These are phyloP conservation scores for Cephus pulcher DNA, from an alignment of 2,888 invertebrate genomes.

Conservation along the genomic window DNA sequence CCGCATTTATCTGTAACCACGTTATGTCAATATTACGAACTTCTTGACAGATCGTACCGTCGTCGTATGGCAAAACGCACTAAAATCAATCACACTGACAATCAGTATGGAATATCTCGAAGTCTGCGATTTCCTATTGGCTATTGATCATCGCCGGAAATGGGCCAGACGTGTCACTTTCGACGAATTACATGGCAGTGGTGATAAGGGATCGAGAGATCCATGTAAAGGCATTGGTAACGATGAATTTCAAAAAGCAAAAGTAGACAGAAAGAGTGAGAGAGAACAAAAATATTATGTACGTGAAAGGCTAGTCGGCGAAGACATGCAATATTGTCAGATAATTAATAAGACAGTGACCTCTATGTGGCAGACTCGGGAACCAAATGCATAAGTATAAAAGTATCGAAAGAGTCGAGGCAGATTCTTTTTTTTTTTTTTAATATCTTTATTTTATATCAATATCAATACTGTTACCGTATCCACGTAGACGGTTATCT, in stretches of 20 bases:
- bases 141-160: neutral
- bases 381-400: neutral
- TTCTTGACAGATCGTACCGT: neutral
- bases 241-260: constrained; percentile 18
- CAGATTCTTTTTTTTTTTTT: neutral
- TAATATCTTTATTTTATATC: neutral
- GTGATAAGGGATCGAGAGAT: neutral
- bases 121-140: neutral
- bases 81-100: neutral
- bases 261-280: neutral
- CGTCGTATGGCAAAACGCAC: neutral
- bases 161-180: neutral
- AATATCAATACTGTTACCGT: no score
- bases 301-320: neutral
- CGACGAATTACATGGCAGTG: neutral
- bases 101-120: neutral
- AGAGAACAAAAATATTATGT: neutral
- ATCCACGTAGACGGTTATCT: no score
- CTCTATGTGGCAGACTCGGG: neutral
- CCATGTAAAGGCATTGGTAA: neutral
- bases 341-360: neutral
- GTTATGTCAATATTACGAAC: neutral
- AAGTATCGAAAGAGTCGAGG: neutral
- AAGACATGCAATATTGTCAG: neutral
- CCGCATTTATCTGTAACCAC: neutral